phyloP scores from a whole-genome alignment of 2,888 invertebrate species.

The Cheilosia impressa region DNA sequence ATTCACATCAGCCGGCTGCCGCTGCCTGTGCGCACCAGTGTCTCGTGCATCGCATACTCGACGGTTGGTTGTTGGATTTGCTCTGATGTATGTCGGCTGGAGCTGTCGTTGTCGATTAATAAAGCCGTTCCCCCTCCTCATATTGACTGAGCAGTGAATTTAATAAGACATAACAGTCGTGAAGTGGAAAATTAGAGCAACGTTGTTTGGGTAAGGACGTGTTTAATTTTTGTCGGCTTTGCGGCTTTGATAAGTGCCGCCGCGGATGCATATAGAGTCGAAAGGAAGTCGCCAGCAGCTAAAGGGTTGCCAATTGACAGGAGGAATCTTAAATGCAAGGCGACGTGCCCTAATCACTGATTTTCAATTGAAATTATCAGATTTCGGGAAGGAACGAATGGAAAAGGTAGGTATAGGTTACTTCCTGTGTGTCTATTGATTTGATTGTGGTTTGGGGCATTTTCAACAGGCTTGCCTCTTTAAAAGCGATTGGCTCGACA shows the following conservation, averaged over 20 bases:
- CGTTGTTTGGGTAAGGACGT: conserved; percentile 61
- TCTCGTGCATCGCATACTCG: neutral
- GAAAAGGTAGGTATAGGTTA: no score
- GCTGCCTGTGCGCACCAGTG: conserved; percentile 1
- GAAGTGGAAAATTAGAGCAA: conserved; percentile 75
- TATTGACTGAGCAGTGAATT: conserved; percentile 58
- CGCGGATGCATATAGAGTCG: conserved; percentile 16
- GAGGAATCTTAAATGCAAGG: conserved; percentile 35
- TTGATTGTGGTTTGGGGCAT: no score
- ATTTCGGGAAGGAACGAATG: no score
- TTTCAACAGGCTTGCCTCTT: no score
- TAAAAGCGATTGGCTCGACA: no score
- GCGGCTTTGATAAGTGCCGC: conserved; percentile 62
- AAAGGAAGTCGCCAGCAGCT: conserved; percentile 39
- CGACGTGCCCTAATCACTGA: conserved; percentile 49
- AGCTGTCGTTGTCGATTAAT: conserved; percentile 75
- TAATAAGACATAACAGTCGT: conserved; percentile 75
- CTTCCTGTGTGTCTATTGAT: no score
- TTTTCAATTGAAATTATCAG: neutral
- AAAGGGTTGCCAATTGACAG: conserved; percentile 46
- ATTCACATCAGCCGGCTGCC: neutral
- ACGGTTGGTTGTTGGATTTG: conserved; percentile 25
- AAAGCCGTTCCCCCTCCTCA: conserved; percentile 57
- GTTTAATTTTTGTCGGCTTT: conserved; percentile 51
- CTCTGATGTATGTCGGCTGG: conserved; percentile 66